phyloP scores from a whole-genome alignment of 2,888 invertebrate species.

The Cheilosia impressa region DNA sequence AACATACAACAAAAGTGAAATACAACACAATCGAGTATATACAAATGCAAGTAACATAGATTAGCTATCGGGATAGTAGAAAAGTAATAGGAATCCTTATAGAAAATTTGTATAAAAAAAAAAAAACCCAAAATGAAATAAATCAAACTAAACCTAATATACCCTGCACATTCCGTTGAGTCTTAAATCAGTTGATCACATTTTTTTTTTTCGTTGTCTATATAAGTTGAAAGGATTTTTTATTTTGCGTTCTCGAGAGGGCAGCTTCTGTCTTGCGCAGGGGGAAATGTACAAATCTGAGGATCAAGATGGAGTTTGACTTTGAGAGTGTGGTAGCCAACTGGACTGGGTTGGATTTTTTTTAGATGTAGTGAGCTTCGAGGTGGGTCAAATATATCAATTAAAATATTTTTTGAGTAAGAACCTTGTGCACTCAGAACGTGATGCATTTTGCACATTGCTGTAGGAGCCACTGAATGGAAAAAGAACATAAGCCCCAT shows the following conservation, averaged over 20 bases:
- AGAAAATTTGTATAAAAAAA: constrained; percentile 56
- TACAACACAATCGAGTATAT: constrained; percentile 28
- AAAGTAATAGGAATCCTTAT: constrained; percentile 36
- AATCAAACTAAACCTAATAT: constrained; percentile 31
- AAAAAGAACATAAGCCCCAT: too few relatives aligned
- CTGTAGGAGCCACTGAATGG: too few relatives aligned
- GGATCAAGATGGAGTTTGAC: too few relatives aligned
- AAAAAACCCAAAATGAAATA: background rate
- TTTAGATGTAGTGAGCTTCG: too few relatives aligned
- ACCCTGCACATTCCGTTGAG: constrained; percentile 46
- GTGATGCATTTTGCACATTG: too few relatives aligned
- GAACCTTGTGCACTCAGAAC: too few relatives aligned
- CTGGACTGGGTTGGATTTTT: too few relatives aligned
- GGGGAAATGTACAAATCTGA: background rate
- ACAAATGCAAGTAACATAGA: constrained; percentile 28
- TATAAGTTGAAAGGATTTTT: background rate
- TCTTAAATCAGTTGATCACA: background rate
- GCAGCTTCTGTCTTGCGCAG: background rate
- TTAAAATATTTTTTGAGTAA: too few relatives aligned
- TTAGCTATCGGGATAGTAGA: constrained; percentile 46
- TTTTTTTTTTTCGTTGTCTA: background rate
- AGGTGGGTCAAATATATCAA: too few relatives aligned
- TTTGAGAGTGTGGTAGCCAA: too few relatives aligned
- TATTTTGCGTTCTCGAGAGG: background rate
- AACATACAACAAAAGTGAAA: background rate